Evolutionary conservation across 2,113 vertebrate species (phyloP).

Genomic region (Stigmatopora argus): DNA sequence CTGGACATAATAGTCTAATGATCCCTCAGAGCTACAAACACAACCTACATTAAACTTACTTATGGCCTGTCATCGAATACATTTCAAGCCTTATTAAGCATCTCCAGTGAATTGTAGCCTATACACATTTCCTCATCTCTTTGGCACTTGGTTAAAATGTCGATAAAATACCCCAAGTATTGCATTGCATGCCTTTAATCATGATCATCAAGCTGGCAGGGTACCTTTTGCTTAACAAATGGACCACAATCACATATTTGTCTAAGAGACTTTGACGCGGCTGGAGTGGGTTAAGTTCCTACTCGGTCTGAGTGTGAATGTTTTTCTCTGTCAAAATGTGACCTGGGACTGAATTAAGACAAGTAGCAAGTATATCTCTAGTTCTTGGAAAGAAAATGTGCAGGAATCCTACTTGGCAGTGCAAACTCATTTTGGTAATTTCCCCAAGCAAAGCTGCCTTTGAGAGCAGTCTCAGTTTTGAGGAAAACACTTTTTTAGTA

Average conservation of each 20-base stretch:
- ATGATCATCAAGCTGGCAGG: conserved; percentile 51
- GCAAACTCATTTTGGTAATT: not conserved
- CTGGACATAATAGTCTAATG: conserved; percentile 39
- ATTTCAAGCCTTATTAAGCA: conserved; percentile 33
- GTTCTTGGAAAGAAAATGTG: not conserved
- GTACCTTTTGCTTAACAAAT: conserved; percentile 37
- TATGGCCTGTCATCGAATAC: conserved; percentile 41
- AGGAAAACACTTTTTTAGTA: conserved; percentile 1
- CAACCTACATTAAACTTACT: conserved; percentile 34
- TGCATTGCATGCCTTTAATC: conserved; percentile 52
- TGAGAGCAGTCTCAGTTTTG: conserved; percentile 8
- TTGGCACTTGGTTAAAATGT: conserved; percentile 32
- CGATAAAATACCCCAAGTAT: conserved; percentile 51
- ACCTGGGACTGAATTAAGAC: too few relatives aligned
- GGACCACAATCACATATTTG: not conserved
- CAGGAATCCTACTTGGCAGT: not conserved
- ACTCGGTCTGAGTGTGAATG: too few relatives aligned
- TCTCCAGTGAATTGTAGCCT: conserved; percentile 20
- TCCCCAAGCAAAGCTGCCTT: conserved; percentile 10
- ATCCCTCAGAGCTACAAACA: conserved; percentile 29
- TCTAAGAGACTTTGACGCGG: not conserved
- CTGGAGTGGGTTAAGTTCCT: too few relatives aligned
- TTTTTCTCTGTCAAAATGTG: too few relatives aligned
- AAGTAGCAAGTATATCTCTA: not conserved
- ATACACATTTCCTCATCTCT: conserved; percentile 17